Percentiles rank a stretch among this genome's conserved stretches.
Conservation (phyloP, 2,113 vertebrate genomes). For the Falco punctatus region DNA sequence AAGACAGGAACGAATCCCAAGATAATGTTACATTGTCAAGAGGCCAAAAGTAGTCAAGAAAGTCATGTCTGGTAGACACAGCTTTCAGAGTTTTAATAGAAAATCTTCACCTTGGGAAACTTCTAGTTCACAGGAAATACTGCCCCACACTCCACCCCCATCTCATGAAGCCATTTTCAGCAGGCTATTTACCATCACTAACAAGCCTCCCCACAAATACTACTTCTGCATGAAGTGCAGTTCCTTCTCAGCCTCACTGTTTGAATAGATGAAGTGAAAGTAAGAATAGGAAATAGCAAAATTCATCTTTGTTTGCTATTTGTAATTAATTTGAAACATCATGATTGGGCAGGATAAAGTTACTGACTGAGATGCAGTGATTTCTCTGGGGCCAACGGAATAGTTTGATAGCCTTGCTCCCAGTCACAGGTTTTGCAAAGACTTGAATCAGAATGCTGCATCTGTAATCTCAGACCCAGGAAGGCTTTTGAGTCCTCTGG, state of each 20-base stretch:
- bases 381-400: background rate
- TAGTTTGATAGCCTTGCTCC: background rate
- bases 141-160: background rate
- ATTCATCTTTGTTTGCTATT: background rate
- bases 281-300: background rate
- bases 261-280: background rate
- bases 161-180: background rate
- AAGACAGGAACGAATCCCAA: conserved; percentile 47
- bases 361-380: background rate
- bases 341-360: background rate
- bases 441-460: background rate
- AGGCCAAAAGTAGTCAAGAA: conserved; percentile 56
- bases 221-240: background rate
- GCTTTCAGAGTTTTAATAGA: conserved; percentile 58
- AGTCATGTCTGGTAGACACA: background rate
- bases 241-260: background rate
- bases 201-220: background rate
- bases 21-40: conserved; percentile 26
- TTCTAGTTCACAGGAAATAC: background rate
- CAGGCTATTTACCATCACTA: background rate
- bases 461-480: background rate
- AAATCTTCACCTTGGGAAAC: conserved; percentile 53
- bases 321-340: background rate
- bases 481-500: background rate
- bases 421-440: background rate